Conservation (phyloP, 1,140 invertebrate genomes). For the Drosophila repleta region DNA sequence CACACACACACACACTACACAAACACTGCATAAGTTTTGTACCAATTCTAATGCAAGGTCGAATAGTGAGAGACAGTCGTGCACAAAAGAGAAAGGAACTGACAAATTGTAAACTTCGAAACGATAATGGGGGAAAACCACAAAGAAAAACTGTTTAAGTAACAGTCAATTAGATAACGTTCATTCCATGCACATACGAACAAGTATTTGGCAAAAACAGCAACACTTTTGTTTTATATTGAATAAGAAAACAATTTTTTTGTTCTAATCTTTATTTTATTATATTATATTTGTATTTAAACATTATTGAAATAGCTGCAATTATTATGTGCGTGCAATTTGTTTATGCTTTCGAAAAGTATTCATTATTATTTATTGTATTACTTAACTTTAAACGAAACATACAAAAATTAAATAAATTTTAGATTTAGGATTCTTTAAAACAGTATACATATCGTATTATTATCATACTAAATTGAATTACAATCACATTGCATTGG, state of each 20-base stretch:
- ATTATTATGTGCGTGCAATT: conserved; percentile 77
- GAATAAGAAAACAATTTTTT: conserved; percentile 51
- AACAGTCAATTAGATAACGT: conserved; percentile 63
- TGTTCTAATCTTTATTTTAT: conserved; percentile 51
- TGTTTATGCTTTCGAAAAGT: conserved; percentile 81
- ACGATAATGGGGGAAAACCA: conserved; percentile 7
- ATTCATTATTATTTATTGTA: conserved; percentile 76
- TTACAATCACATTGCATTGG: conserved; percentile 29
- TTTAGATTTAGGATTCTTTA: conserved; percentile 48
- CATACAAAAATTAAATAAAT: conserved; percentile 5
- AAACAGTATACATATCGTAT: conserved; percentile 72
- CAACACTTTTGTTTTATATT: conserved; percentile 58
- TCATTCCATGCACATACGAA: conserved; percentile 49
- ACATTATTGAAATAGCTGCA: conserved; percentile 65
- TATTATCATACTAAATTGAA: conserved; percentile 57
- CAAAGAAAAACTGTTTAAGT: conserved; percentile 27
- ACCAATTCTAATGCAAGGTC: conserved; percentile 44
- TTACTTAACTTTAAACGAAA: conserved; percentile 50
- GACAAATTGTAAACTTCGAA: conserved; percentile 37
- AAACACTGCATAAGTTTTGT: conserved; percentile 56
- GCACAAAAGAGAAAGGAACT: conserved; percentile 68
- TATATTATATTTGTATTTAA: conserved; percentile 44
- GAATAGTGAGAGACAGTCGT: conserved; percentile 54
- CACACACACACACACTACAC: conserved; percentile 48
- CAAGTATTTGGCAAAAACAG: conserved; percentile 44